Evolutionary conservation across 1,140 invertebrate genomes (phyloP).

Genomic region (Pseudomyrmex gracilis): DNA sequence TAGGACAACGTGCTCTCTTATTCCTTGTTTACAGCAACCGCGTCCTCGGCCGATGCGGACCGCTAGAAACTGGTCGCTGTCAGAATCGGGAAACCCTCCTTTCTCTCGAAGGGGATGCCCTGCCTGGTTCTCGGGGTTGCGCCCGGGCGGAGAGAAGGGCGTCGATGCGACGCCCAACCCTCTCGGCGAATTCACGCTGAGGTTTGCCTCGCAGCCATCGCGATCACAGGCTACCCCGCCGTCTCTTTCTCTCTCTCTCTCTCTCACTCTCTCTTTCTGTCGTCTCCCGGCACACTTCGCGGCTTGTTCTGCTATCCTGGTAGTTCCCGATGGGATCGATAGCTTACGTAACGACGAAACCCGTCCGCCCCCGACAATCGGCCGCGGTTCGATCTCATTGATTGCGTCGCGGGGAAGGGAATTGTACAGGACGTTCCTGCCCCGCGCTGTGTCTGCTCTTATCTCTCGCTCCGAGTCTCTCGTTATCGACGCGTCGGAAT

Average conservation of each 20-base stretch:
- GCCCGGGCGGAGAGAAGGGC: conserved; percentile 29
- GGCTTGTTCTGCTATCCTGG: conserved; percentile 77
- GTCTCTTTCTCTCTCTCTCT: too few species aligned
- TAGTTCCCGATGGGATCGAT: conserved; percentile 85
- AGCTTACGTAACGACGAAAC: conserved; percentile 81
- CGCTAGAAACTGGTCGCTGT: too few species aligned
- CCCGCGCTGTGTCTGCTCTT: background rate
- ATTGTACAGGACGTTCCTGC: background rate
- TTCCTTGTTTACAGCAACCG: conserved; percentile 78
- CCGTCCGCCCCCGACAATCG: conserved; percentile 24
- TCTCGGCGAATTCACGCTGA: conserved; percentile 40
- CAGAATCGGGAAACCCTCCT: background rate
- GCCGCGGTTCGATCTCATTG: conserved; percentile 39
- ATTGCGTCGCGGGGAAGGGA: background rate
- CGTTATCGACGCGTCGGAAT: background rate
- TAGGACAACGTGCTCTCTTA: conserved; percentile 74
- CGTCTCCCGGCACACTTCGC: conserved; percentile 66
- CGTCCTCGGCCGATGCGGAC: conserved; percentile 62
- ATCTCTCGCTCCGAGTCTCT: background rate
- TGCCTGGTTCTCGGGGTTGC: conserved; percentile 1
- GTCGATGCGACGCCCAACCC: conserved; percentile 38
- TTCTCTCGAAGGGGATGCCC: background rate
- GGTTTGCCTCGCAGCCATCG: conserved; percentile 24
- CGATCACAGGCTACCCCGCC: conserved; percentile 14
- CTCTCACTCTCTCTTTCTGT: too few species aligned